Percentiles rank a stretch among this genome's conserved stretches.
These are phyloP conservation scores for Pecten maximus DNA, from an alignment of 2,888 invertebrate genomes.

Conservation along the genomic window DNA sequence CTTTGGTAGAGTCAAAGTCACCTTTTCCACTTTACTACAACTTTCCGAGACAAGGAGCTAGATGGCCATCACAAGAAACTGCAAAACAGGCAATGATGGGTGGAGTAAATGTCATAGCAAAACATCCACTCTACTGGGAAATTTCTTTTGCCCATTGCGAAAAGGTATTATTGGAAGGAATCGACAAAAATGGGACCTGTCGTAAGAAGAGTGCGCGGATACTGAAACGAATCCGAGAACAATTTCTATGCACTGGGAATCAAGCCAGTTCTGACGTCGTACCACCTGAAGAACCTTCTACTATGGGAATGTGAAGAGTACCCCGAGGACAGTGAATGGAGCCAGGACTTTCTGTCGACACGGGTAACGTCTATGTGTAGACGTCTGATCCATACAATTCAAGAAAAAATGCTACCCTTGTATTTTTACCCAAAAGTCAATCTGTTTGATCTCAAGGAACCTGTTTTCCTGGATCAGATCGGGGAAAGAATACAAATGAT, in stretches of 20 bases:
- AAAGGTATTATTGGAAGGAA: slow-evolving; percentile 27
- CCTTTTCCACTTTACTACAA: not conserved
- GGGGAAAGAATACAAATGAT: not conserved
- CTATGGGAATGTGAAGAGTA: not conserved
- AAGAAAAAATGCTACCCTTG: not conserved
- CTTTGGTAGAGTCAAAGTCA: not conserved
- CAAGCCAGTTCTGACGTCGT: not conserved
- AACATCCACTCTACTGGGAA: slow-evolving; percentile 39
- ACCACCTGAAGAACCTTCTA: not conserved
- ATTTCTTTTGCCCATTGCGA: slow-evolving; percentile 36
- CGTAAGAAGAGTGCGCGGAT: slow-evolving; percentile 39
- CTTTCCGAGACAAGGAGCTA: slow-evolving; percentile 5
- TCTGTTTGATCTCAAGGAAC: not conserved
- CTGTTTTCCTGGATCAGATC: not conserved
- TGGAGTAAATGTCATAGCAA: slow-evolving; percentile 31
- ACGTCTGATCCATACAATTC: not conserved
- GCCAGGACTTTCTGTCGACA: not conserved
- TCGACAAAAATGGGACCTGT: slow-evolving; percentile 36
- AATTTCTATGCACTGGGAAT: not conserved
- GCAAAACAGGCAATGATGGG: not conserved
- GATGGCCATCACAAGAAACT: not conserved
- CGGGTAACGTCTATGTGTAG: not conserved
- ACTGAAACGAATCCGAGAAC: slow-evolving; percentile 26
- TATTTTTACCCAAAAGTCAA: not conserved
- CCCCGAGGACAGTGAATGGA: not conserved